Conservation (phyloP, 2,888 invertebrate species). For the Andrena dorsata region DNA sequence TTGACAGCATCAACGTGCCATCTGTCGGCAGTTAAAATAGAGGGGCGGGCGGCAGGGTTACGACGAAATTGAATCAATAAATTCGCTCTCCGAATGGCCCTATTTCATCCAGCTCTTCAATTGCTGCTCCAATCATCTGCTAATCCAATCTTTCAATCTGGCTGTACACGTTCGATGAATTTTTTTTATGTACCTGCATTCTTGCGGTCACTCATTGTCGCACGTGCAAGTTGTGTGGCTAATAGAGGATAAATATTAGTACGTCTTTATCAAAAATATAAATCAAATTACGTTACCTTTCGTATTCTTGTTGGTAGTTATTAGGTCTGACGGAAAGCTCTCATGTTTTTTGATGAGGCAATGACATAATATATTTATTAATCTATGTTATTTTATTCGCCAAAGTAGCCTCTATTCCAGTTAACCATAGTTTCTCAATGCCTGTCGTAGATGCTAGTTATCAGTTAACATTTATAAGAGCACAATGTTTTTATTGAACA, state of each 20-base stretch:
- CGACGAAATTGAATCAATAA: slow-evolving; percentile 73
- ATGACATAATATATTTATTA: too few relatives aligned
- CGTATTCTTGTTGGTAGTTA: background rate
- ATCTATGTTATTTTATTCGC: too few relatives aligned
- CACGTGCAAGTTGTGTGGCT: background rate
- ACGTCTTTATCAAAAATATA: background rate
- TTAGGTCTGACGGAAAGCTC: background rate
- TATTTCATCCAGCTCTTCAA: slow-evolving; percentile 69
- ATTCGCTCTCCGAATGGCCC: slow-evolving; percentile 65
- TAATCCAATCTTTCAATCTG: slow-evolving; percentile 68
- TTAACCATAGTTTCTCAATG: too few relatives aligned
- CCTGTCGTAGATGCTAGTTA: too few relatives aligned
- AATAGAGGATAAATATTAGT: background rate
- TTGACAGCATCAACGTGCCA: slow-evolving; percentile 66
- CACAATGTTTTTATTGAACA: too few relatives aligned
- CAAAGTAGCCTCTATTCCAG: too few relatives aligned
- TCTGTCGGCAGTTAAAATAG: slow-evolving; percentile 68
- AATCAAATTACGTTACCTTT: background rate
- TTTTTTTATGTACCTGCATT: slow-evolving; percentile 46
- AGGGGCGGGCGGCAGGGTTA: slow-evolving; percentile 44
- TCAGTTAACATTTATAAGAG: too few relatives aligned
- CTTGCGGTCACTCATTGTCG: background rate
- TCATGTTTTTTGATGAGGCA: too few relatives aligned
- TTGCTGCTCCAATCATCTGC: slow-evolving; percentile 66
- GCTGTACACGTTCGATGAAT: slow-evolving; percentile 43